A percentile compares a stretch with the other conserved stretches of the same genome.
Conservation (phyloP, 2,797 vertebrate genomes). For the Neostethus bicornis region DNA sequence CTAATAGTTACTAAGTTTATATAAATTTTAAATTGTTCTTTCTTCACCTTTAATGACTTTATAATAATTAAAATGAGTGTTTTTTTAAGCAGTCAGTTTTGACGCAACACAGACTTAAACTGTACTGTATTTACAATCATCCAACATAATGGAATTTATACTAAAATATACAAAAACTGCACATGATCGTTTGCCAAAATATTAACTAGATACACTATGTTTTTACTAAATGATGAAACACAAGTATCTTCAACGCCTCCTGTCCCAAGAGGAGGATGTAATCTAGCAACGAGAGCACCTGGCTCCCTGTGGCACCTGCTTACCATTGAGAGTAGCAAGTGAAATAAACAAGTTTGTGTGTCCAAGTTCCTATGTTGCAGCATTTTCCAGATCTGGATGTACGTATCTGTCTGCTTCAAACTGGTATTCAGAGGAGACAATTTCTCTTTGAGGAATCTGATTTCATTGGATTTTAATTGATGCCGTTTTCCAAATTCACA, state of each 20-base stretch:
- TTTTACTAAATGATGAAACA: slow-evolving; percentile 40
- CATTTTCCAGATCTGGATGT: slow-evolving; percentile 16
- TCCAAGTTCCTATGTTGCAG: slow-evolving; percentile 17
- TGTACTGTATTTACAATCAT: neutral
- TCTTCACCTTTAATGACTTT: no score
- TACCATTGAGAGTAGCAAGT: slow-evolving; percentile 47
- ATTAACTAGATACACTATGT: slow-evolving; percentile 6
- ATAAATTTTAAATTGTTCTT: no score
- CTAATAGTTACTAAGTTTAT: no score
- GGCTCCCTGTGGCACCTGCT: slow-evolving; percentile 41
- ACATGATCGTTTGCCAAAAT: neutral
- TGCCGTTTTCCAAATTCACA: slow-evolving; percentile 9
- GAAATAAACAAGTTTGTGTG: slow-evolving; percentile 62
- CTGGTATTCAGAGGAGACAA: slow-evolving; percentile 1
- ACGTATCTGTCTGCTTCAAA: slow-evolving; percentile 6
- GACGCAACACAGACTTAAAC: no score
- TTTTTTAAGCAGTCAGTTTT: no score
- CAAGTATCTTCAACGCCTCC: slow-evolving; percentile 20
- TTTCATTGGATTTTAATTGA: neutral
- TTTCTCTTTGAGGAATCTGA: slow-evolving; percentile 16
- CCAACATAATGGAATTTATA: neutral
- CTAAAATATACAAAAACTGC: neutral
- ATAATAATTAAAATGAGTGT: no score
- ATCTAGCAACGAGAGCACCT: slow-evolving; percentile 69
- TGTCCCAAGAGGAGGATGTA: slow-evolving; percentile 44